Percentiles rank a stretch among this genome's conserved stretches.
Conservation (phyloP, 2,797 vertebrate species). For the Amphiprion clarkii region DNA sequence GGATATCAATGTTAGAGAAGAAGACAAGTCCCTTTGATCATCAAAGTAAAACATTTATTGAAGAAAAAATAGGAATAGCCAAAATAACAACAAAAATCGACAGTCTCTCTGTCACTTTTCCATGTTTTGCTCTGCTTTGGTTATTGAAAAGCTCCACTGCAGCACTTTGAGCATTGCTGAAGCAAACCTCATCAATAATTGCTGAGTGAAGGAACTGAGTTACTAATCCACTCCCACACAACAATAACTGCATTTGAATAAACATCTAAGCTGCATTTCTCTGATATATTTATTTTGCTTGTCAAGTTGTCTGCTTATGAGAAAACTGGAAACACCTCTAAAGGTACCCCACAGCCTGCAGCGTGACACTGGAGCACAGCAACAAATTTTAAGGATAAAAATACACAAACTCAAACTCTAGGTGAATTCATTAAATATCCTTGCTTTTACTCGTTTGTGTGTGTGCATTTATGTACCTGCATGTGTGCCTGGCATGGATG, state of each 20-base stretch:
- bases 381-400: conserved; percentile 45
- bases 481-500: conserved; percentile 39
- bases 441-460: conserved; percentile 35
- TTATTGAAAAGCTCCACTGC: conserved; percentile 8
- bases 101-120: not conserved
- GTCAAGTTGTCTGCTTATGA: conserved; percentile 55
- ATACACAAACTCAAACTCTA: conserved; percentile 44
- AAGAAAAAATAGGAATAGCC: not conserved
- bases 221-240: conserved; percentile 50
- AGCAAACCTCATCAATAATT: conserved; percentile 12
- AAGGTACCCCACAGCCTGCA: conserved; percentile 48
- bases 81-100: not conserved
- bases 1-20: too few relatives aligned
- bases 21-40: not conserved
- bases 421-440: conserved; percentile 51
- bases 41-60: not conserved
- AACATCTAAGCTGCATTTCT: conserved; percentile 53
- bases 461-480: conserved; percentile 9
- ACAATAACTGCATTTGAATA: conserved; percentile 55
- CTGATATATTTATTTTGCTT: conserved; percentile 66
- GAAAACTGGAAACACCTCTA: conserved; percentile 59
- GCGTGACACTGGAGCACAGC: conserved; percentile 34
- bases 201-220: conserved; percentile 28
- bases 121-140: conserved; percentile 14
- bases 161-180: not conserved